phyloP scores from a whole-genome alignment of 2,888 invertebrate species.

The Schrankia costaestrigalis region DNA sequence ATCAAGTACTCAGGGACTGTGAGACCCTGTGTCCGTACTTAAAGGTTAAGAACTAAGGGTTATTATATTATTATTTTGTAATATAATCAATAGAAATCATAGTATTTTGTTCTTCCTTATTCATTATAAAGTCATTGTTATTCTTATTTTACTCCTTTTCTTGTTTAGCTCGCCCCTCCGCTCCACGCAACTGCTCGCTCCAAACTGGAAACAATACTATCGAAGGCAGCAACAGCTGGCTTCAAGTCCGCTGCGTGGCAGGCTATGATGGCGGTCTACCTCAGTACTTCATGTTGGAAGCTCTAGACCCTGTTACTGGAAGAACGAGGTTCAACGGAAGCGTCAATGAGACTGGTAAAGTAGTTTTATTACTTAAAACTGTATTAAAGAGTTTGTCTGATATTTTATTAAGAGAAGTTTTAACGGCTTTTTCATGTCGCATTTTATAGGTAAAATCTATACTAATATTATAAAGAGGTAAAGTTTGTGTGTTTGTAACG shows the following conservation, averaged over 20 bases:
- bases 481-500: too few relatives aligned
- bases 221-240: slow-evolving; percentile 66
- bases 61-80: too few relatives aligned
- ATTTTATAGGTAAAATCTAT: too few relatives aligned
- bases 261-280: slow-evolving; percentile 95
- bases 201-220: slow-evolving; percentile 79
- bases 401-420: background rate
- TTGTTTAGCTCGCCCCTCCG: slow-evolving; percentile 88
- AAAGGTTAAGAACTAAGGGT: too few relatives aligned
- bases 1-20: too few relatives aligned
- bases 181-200: slow-evolving; percentile 92
- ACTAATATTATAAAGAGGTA: too few relatives aligned
- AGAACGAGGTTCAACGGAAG: slow-evolving; percentile 85
- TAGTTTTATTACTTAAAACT: background rate
- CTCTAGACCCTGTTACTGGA: slow-evolving; percentile 87
- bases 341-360: slow-evolving; percentile 74
- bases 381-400: background rate
- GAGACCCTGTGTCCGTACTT: too few relatives aligned
- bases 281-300: slow-evolving; percentile 91
- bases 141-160: too few relatives aligned
- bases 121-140: too few relatives aligned
- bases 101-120: too few relatives aligned
- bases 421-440: too few relatives aligned
- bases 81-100: too few relatives aligned
- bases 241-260: slow-evolving; percentile 91